A percentile compares a stretch with the other conserved stretches of the same genome.
These are phyloP conservation scores for Dasypus novemcinctus DNA, from an alignment of 2,113 vertebrate species.

Conservation along the genomic window DNA sequence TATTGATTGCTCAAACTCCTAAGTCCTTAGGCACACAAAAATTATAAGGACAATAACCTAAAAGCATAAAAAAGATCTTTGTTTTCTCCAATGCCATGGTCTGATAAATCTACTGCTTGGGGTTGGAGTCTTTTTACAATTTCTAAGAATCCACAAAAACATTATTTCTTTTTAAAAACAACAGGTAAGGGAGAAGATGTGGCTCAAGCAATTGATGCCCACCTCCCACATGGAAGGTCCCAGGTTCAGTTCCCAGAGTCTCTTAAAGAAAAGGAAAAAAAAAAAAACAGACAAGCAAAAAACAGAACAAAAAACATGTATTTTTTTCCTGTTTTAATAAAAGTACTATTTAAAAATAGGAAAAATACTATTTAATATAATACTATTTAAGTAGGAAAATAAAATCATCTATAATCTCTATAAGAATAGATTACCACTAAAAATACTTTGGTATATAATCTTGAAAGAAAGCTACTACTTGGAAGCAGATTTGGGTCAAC, in stretches of 20 bases:
- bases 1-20: not conserved
- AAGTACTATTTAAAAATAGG: not conserved
- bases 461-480: constrained; percentile 31
- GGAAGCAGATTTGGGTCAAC: too few species aligned
- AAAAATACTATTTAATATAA: not conserved
- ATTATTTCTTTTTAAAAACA: not conserved
- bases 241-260: too few species aligned
- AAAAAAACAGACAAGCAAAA: too few species aligned
- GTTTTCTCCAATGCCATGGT: not conserved
- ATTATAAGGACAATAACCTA: not conserved
- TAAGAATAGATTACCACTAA: not conserved
- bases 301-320: not conserved
- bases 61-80: not conserved
- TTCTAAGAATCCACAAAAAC: not conserved
- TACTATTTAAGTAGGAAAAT: constrained; percentile 22
- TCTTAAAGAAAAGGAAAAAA: too few species aligned
- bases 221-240: too few species aligned
- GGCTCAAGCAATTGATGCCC: too few species aligned
- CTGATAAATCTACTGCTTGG: not conserved
- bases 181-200: too few species aligned
- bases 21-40: not conserved
- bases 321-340: constrained; percentile 23
- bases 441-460: not conserved
- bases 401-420: constrained; percentile 23
- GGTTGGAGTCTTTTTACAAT: not conserved